phyloP scores from a whole-genome alignment of 1,140 invertebrate genomes.

The Formica exsecta region DNA sequence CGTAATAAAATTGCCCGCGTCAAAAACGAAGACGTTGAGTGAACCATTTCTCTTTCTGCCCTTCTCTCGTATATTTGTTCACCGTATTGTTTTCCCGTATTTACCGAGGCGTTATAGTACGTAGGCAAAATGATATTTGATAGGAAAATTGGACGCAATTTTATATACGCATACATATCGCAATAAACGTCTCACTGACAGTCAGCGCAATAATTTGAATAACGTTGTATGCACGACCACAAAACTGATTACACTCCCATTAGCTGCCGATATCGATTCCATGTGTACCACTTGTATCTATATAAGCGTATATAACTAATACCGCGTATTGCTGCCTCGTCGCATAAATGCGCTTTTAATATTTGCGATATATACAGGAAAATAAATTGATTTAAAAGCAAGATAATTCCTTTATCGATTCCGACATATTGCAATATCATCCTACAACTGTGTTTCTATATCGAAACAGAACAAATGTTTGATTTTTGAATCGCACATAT shows the following conservation, averaged over 20 bases:
- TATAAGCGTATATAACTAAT: conserved; percentile 31
- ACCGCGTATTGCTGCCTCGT: conserved; percentile 12
- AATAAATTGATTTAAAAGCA: conserved; percentile 64
- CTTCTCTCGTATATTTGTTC: not conserved
- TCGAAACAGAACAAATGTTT: conserved; percentile 15
- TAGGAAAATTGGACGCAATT: conserved; percentile 27
- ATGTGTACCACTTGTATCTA: conserved; percentile 35
- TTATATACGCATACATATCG: not conserved
- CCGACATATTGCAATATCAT: conserved; percentile 30
- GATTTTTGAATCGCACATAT: not conserved
- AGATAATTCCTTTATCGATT: conserved; percentile 59
- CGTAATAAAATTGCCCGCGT: not conserved
- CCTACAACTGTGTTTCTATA: conserved; percentile 9
- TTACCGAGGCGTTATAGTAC: not conserved
- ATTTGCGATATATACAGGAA: conserved; percentile 51
- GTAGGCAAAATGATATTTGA: conserved; percentile 36
- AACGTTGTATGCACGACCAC: conserved; percentile 42
- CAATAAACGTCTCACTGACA: conserved; percentile 58
- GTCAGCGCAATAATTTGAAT: conserved; percentile 60
- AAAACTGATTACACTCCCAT: conserved; percentile 60
- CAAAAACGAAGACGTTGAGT: conserved; percentile 6
- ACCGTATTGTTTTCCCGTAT: not conserved
- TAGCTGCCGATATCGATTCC: conserved; percentile 61
- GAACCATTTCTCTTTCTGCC: not conserved
- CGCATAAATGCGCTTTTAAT: conserved; percentile 59